Base-by-base conservation (phyloP, 2,888 invertebrate genomes). In the Pomacea canaliculata region DNA sequence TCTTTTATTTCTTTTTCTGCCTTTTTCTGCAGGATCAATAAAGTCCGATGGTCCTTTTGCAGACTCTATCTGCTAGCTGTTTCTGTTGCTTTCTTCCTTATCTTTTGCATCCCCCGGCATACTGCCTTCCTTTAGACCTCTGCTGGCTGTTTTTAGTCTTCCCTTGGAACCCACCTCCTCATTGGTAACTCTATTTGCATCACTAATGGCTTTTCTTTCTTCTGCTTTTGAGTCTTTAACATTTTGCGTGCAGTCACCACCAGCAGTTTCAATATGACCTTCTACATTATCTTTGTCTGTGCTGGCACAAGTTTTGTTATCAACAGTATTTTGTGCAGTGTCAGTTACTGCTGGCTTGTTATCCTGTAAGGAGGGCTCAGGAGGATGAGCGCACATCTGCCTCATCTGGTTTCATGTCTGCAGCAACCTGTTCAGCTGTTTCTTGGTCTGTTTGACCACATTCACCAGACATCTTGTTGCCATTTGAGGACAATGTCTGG, bases 1-100 rank as follows among this genome's bases (percentile, higher is more conserved):
- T 98, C 97, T 80, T 94, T 93, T 70, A 97, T 94, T 89, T 98
- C 78, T 91, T 90, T 85, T 70, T 71, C 71, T n/a, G 70, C n/a
- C n/a, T n/a, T 78, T 79, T 74, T 79, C 73, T 66, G 78, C 72
- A 37, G 75, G 71, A 73, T 66, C 66, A n/a, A n/a, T n/a, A n/a
- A 71, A 49, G 76, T 77, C 19, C 59, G 72, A 19, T 59, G 60
- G 48, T 75, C 79, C 49, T 69, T 62, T 71, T 65, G 65, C 46
- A 27, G 68, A 67, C 18, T 63, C n/a, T 63, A 23, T 19, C 18
- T 27, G n/a, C 63, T 23, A 10, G 63, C 10, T n/a, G 27, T 63
- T 19, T 63, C 19, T 63, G 10, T 63, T n/a, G n/a, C n/a, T 19
- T 63, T 63, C 12, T 16, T 63, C 63, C 19, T 77, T 65, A 37